Conservation (phyloP, 53 echinoderm and acorn worm species). For the Zoroaster sp. region DNA sequence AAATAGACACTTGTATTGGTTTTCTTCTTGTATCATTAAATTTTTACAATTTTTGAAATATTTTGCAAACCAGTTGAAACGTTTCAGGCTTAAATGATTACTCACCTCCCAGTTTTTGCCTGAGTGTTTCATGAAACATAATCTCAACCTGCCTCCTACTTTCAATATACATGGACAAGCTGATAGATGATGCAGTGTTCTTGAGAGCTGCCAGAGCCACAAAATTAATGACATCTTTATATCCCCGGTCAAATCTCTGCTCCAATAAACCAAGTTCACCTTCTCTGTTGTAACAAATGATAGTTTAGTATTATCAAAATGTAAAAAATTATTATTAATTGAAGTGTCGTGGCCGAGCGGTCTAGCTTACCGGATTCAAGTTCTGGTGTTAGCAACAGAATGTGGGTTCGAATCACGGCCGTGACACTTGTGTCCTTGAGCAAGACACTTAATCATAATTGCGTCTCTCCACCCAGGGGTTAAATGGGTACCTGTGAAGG, state of each 20-base stretch:
- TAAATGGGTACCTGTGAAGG: no score
- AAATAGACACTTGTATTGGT: no score
- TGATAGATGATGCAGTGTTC: constrained; percentile 47
- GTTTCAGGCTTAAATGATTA: neutral
- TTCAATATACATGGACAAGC: constrained; percentile 39
- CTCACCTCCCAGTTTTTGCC: constrained; percentile 60
- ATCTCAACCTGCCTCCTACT: constrained; percentile 52
- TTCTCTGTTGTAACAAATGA: no score
- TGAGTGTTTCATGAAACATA: constrained; percentile 48
- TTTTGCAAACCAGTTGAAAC: neutral
- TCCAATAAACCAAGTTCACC: constrained; percentile 67
- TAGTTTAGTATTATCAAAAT: no score
- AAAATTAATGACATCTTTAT: constrained; percentile 37
- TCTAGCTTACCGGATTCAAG: no score
- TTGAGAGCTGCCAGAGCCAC: constrained; percentile 63
- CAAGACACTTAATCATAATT: no score
- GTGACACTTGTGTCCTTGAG: no score
- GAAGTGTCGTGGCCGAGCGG: no score
- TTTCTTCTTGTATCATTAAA: neutral
- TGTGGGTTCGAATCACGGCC: no score
- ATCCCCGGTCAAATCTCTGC: constrained; percentile 60
- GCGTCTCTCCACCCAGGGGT: no score
- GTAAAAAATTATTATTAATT: no score
- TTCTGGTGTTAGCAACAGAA: no score
- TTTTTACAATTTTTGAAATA: neutral